Base-by-base conservation (phyloP, 2,888 invertebrate genomes). In the Drosophila mettleri region DNA sequence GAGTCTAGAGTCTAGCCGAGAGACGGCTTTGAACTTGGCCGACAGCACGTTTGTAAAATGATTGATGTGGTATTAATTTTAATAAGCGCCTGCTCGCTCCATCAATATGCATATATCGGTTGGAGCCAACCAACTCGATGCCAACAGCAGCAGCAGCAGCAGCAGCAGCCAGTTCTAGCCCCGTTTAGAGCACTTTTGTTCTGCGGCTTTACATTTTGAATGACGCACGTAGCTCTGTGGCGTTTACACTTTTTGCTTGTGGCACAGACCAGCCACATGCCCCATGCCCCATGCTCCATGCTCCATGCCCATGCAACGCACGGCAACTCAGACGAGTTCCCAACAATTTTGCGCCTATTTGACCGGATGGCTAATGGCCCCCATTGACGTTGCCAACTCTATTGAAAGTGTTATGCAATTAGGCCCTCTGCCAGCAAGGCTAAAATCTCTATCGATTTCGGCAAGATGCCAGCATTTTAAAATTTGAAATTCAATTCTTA, bases 61-160 rank as follows among this genome's bases (percentile, higher is more conserved):
- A 90, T 91, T 90, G 90, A 91, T 91, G 90, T 90, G 84, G 89
- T 90, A 91, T 91, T 89, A 89, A 90, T 90, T 90, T 90, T 90
- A 85, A 87, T 87, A 87, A 86, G 82, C 79, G 79, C 79, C 48
- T 57, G 61, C 54, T 51, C 52, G 61, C 80, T 60, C 66, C 76
- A 76, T 80, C 75, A 70, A 63, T 72, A 80, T 81, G 64, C 70
- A 70, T 72, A 70, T 70, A 77, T 60, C 46, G 51, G 49, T 60
- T 43, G 51, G 49, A 48, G 49, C 2, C 24, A n/a, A n/a, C 29
- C 57, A 24, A 36, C 53, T 39, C 41, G 9, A 54, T 31, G n/a
- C 34, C 51, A 41, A 39, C 22, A 33, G 14, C 29, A 38, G n/a
- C 36, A n/a, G 36, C 36, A 38, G 18, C 46, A 45, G 27, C 45